A percentile compares a stretch with the other conserved stretches of the same genome.
Evolutionary conservation across 1,140 invertebrate species (phyloP).

Genomic region (Diprion similis): DNA sequence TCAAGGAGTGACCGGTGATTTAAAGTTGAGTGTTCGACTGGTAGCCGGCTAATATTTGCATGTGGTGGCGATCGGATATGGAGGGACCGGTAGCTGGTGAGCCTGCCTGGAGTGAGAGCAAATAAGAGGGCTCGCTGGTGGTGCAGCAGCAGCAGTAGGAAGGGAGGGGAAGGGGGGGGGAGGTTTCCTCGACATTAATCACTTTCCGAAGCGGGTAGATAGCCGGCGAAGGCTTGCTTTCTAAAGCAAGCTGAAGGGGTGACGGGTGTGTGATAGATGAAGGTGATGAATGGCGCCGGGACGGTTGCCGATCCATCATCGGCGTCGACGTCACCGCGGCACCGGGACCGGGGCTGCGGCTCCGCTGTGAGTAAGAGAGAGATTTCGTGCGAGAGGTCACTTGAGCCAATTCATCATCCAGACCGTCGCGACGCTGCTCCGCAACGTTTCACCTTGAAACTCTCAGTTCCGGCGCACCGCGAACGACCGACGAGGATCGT

Average conservation of each 20-base stretch:
- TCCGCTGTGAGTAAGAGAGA: slow-evolving; percentile 41
- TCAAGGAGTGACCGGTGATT: too few species aligned
- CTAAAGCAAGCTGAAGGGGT: slow-evolving; percentile 58
- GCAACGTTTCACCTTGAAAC: too few species aligned
- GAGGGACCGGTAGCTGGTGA: too few species aligned
- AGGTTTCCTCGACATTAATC: slow-evolving; percentile 59
- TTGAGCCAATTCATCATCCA: slow-evolving; percentile 59
- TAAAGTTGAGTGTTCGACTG: too few species aligned
- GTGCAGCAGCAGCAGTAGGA: too few species aligned
- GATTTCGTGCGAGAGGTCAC: slow-evolving; percentile 59
- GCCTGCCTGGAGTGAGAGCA: slow-evolving; percentile 33
- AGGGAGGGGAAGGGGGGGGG: too few species aligned
- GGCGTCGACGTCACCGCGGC: slow-evolving; percentile 50
- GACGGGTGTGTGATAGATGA: slow-evolving; percentile 58
- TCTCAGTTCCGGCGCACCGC: too few species aligned
- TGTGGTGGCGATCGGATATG: too few species aligned
- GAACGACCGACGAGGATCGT: too few species aligned
- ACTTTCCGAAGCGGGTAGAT: slow-evolving; percentile 58
- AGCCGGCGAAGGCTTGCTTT: slow-evolving; percentile 59
- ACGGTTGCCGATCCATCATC: slow-evolving; percentile 58
- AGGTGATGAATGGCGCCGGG: slow-evolving; percentile 62
- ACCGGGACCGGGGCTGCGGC: slow-evolving; percentile 30
- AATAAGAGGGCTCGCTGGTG: slow-evolving; percentile 51
- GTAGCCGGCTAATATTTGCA: too few species aligned
- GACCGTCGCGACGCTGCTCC: too few species aligned